Base-by-base conservation (phyloP, 2,888 invertebrate genomes). In the Trypoxylon attenuatum region DNA sequence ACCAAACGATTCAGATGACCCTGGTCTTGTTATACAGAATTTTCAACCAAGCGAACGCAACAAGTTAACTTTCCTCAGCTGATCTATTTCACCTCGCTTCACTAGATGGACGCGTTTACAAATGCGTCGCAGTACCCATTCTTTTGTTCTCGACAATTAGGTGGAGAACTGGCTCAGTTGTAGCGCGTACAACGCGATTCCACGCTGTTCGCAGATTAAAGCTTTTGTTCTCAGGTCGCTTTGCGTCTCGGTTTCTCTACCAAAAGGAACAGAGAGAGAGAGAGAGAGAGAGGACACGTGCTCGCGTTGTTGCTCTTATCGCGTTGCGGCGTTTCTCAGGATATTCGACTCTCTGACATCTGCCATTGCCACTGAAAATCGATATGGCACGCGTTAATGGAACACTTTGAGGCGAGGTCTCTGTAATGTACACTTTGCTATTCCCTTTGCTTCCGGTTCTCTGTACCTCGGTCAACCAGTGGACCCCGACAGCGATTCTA, bases 281-380 rank as follows among this genome's bases (percentile, higher is more conserved):
- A n/a, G n/a, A n/a, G n/a, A n/a, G n/a, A n/a, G 38, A 15, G 33
- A 10, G 2, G 6, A 46, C 13, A 13, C 13, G 33, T 33, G 10
- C 3, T 33, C 13, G 49, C 53, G 46, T 23, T 29, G 47, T 27
- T 13, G 42, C 25, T 42, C 16, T 47, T 33, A 33, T 19, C 22
- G 59, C 57, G 52, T 41, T 18, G 16, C 5, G n/a, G 5, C 27
- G 22, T 22, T 27, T 27, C 6, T n/a, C 33, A 25, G 38, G 15
- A 47, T 55, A 23, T 42, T 43, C 19, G 47, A 46, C 27, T 23
- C 27, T 23, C 25, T 52, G 46, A 39, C 41, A 38, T 43, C 25
- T 29, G 29, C 33, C 6, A 1, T 19, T 33, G 23, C 43, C 39
- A 68, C 65, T 66, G 66, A 66, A 58, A 59, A 66, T 68, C 67